phyloP scores from a whole-genome alignment of 2,797 vertebrate genomes.

The Rhinoraja longicauda region DNA sequence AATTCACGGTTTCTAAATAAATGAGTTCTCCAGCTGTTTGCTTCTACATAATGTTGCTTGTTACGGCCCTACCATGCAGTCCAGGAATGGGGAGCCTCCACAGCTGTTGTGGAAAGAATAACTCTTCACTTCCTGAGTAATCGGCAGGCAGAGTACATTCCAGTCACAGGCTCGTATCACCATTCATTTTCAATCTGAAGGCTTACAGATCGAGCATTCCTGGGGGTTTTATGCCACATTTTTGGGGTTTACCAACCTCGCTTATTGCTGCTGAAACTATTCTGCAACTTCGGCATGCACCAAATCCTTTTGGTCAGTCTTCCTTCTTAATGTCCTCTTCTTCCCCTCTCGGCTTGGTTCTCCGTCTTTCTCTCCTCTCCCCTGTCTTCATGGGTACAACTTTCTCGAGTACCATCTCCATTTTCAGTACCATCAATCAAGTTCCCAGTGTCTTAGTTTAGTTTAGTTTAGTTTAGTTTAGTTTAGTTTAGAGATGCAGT shows the following conservation, averaged over 20 bases:
- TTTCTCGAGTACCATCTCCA: background rate
- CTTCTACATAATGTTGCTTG: slow-evolving; percentile 30
- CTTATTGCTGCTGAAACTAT: background rate
- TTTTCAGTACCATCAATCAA: background rate
- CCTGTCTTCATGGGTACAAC: background rate
- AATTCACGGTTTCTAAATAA: background rate
- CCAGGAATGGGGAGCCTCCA: slow-evolving; percentile 3
- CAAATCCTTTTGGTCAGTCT: background rate
- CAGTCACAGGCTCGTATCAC: slow-evolving; percentile 1
- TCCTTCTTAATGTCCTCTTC: background rate
- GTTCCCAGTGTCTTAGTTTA: background rate
- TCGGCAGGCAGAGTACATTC: slow-evolving; percentile 26
- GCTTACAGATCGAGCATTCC: background rate
- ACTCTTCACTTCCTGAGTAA: slow-evolving; percentile 34
- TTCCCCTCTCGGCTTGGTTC: background rate
- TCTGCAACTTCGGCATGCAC: background rate
- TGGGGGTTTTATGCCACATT: background rate
- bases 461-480: too few species aligned
- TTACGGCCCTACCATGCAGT: background rate
- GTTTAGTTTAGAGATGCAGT: too few species aligned
- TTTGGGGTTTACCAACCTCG: background rate
- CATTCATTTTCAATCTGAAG: background rate
- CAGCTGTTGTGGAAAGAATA: slow-evolving; percentile 37
- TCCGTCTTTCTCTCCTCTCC: background rate
- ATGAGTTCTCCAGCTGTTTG: slow-evolving; percentile 35